phyloP scores from a whole-genome alignment of 2,113 vertebrate species.

The Protobothrops mucrosquamatus region DNA sequence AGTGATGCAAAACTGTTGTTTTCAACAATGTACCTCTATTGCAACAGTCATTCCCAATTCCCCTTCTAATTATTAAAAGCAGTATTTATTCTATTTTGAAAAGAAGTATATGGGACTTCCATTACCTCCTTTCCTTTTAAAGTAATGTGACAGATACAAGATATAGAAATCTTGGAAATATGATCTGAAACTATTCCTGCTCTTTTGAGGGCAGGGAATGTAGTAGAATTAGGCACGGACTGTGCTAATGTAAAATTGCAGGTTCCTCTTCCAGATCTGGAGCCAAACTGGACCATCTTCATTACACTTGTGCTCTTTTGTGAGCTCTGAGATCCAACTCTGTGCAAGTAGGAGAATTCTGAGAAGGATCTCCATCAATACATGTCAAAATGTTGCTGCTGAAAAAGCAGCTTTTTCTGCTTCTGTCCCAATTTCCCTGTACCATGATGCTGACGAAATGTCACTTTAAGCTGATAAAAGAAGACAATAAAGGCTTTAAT shows the following conservation, averaged over 20 bases:
- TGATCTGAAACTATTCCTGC: background rate
- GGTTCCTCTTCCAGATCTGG: background rate
- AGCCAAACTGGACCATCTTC: background rate
- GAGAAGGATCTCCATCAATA: background rate
- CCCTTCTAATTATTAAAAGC: background rate
- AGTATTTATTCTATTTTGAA: background rate
- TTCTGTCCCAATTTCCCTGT: background rate
- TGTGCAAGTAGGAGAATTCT: too few relatives aligned
- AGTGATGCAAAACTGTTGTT: background rate
- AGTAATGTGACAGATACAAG: background rate
- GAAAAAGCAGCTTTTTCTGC: background rate
- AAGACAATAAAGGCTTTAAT: background rate
- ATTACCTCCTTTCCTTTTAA: background rate
- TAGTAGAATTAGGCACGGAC: background rate
- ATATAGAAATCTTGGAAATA: background rate
- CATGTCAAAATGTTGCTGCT: background rate
- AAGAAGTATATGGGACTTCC: background rate
- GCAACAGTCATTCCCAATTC: background rate
- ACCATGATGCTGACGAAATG: background rate
- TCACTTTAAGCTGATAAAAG: background rate
- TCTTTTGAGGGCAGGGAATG: background rate
- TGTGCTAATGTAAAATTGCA: background rate
- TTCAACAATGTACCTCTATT: background rate
- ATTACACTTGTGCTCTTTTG: background rate
- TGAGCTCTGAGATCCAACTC: too few relatives aligned